Evolutionary conservation across 2,888 invertebrate genomes (phyloP).

Genomic region (Phlogophora meticulosa): DNA sequence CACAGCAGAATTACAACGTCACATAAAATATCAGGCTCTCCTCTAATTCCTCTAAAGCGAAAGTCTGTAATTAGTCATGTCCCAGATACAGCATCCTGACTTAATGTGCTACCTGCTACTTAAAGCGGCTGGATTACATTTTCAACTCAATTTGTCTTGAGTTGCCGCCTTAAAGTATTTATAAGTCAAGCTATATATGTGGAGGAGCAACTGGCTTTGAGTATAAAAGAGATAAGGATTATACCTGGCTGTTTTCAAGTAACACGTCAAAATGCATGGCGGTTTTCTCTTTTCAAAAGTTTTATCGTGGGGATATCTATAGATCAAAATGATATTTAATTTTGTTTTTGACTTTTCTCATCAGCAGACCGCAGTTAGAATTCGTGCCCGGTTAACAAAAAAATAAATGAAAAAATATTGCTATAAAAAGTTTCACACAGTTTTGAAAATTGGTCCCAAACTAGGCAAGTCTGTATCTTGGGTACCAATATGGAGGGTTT

Average conservation of each 20-base stretch:
- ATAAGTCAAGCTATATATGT: constrained; percentile 37
- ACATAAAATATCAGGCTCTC: constrained; percentile 29
- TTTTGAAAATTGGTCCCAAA: no score
- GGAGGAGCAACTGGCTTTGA: constrained; percentile 9
- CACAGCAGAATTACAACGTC: constrained; percentile 22
- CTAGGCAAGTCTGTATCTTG: no score
- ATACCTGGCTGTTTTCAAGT: constrained; percentile 20
- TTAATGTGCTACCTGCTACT: constrained; percentile 49
- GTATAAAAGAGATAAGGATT: constrained; percentile 35
- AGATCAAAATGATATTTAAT: no score
- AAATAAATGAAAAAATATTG: no score
- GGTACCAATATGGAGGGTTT: no score
- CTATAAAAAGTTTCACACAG: no score
- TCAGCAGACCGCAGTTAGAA: no score
- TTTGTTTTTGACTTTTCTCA: no score
- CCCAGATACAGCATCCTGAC: constrained; percentile 39
- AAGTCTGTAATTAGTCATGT: constrained; percentile 62
- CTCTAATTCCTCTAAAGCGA: constrained; percentile 33
- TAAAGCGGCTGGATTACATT: constrained; percentile 48
- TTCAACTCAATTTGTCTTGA: constrained; percentile 54
- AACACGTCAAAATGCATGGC: neutral
- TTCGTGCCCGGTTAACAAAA: no score
- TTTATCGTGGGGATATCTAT: no score
- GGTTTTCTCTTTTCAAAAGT: neutral
- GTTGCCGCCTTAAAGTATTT: constrained; percentile 39